These are phyloP conservation scores for Drosophila serrata DNA, from an alignment of 1,140 invertebrate species.

Conservation along the genomic window DNA sequence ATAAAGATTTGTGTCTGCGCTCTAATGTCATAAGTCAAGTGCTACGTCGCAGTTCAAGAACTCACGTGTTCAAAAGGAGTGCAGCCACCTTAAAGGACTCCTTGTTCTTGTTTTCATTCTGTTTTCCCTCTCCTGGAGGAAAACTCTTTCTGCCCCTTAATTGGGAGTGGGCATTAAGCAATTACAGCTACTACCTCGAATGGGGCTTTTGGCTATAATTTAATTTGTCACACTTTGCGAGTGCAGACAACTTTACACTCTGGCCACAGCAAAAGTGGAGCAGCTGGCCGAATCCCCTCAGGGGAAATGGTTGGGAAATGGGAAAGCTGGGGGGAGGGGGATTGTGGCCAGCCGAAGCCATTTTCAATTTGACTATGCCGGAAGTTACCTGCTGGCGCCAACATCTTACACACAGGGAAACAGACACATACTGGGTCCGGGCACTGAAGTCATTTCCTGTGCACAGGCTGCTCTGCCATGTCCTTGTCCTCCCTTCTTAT, in stretches of 20 bases:
- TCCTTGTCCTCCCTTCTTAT: not conserved
- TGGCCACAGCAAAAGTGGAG: slow-evolving; percentile 76
- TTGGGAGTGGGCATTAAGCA: slow-evolving; percentile 79
- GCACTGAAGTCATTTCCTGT: slow-evolving; percentile 83
- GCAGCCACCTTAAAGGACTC: slow-evolving; percentile 18
- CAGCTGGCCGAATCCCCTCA: slow-evolving; percentile 52
- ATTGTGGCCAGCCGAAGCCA: slow-evolving; percentile 51
- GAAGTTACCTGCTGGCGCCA: slow-evolving; percentile 84
- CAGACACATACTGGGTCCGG: slow-evolving; percentile 16
- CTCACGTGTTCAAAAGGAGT: slow-evolving; percentile 41
- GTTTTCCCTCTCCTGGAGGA: too few species aligned
- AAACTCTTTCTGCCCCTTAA: slow-evolving; percentile 43
- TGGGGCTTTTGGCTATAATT: slow-evolving; percentile 82
- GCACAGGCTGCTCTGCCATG: slow-evolving; percentile 26
- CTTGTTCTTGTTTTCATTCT: too few species aligned
- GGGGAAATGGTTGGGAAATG: slow-evolving; percentile 3
- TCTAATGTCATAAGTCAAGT: slow-evolving; percentile 80
- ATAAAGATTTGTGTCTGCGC: slow-evolving; percentile 81
- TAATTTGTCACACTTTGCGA: slow-evolving; percentile 85
- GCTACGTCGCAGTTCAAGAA: slow-evolving; percentile 70
- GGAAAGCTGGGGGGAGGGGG: not conserved
- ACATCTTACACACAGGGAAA: slow-evolving; percentile 46
- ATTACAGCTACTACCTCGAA: slow-evolving; percentile 66
- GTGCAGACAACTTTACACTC: slow-evolving; percentile 80
- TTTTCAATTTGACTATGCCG: slow-evolving; percentile 82